Conservation (phyloP, 2,113 vertebrate species). For the Myiozetetes cayanensis region DNA sequence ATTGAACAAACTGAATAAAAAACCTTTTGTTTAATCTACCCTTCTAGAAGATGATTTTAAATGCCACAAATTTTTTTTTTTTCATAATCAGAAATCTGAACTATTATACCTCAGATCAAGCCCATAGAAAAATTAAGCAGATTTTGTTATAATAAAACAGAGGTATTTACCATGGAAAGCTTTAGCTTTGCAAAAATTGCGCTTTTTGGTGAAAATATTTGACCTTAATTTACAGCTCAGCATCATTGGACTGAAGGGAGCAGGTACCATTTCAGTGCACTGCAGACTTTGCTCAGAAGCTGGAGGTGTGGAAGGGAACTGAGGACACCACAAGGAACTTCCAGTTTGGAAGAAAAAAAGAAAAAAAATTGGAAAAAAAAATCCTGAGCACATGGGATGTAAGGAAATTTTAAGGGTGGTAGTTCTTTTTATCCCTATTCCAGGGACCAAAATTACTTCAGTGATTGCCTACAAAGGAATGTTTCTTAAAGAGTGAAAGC, state of each 20-base stretch:
- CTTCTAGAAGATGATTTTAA: not conserved
- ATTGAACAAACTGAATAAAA: not conserved
- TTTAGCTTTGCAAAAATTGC: not conserved
- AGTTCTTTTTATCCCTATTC: not conserved
- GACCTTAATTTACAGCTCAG: not conserved
- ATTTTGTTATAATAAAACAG: not conserved
- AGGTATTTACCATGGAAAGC: not conserved
- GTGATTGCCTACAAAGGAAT: not conserved
- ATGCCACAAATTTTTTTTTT: not conserved
- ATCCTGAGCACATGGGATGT: not conserved
- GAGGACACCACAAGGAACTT: not conserved
- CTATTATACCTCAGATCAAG: not conserved
- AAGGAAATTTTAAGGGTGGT: not conserved
- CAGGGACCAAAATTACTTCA: not conserved
- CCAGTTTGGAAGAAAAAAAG: not conserved
- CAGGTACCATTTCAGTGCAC: accelerated
- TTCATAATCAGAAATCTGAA: not conserved
- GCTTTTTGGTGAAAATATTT: not conserved
- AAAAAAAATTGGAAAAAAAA: not conserved
- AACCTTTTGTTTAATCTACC: not conserved
- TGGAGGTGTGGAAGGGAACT: not conserved
- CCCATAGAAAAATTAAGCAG: not conserved
- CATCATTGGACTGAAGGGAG: not conserved
- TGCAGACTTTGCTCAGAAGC: not conserved
- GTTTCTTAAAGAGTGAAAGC: not conserved